phyloP scores from a whole-genome alignment of 2,888 invertebrate genomes.

The Labia minor region DNA sequence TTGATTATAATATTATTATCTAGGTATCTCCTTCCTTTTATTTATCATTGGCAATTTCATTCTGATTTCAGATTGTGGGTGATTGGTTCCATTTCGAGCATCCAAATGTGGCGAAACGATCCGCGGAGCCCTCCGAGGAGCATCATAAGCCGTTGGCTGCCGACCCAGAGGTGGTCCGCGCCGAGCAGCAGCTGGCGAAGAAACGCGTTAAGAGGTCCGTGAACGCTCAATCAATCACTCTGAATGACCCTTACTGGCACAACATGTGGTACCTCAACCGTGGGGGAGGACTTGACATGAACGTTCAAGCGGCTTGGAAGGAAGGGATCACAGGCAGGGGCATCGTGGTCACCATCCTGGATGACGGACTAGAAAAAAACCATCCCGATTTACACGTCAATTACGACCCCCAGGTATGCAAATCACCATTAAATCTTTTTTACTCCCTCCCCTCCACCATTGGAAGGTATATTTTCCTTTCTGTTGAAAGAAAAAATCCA shows the following conservation, averaged over 20 bases:
- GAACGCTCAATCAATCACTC: conserved; percentile 37
- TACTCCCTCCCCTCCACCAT: too few species aligned
- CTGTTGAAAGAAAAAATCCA: too few species aligned
- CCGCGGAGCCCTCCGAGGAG: conserved; percentile 54
- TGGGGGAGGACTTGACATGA: conserved; percentile 89
- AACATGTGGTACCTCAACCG: conserved; percentile 96
- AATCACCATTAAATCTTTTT: too few species aligned
- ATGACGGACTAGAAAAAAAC: conserved; percentile 91
- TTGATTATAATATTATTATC: too few species aligned
- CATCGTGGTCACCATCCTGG: conserved; percentile 91
- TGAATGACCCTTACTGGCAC: conserved; percentile 86
- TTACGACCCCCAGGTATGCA: conserved; percentile 46
- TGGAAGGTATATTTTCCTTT: too few species aligned
- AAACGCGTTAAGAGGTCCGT: background rate
- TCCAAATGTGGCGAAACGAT: conserved; percentile 64
- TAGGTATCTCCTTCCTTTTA: too few species aligned
- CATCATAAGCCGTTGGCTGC: conserved; percentile 59
- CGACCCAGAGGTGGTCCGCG: conserved; percentile 53
- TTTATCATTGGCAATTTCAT: too few species aligned
- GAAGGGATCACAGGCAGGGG: conserved; percentile 88
- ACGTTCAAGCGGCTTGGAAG: conserved; percentile 90
- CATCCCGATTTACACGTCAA: conserved; percentile 86
- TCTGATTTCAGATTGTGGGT: conserved; percentile 79
- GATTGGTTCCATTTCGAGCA: conserved; percentile 81
- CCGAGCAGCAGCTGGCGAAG: background rate